Evolutionary conservation across 2,113 vertebrate genomes (phyloP).

Genomic region (Calypte anna): DNA sequence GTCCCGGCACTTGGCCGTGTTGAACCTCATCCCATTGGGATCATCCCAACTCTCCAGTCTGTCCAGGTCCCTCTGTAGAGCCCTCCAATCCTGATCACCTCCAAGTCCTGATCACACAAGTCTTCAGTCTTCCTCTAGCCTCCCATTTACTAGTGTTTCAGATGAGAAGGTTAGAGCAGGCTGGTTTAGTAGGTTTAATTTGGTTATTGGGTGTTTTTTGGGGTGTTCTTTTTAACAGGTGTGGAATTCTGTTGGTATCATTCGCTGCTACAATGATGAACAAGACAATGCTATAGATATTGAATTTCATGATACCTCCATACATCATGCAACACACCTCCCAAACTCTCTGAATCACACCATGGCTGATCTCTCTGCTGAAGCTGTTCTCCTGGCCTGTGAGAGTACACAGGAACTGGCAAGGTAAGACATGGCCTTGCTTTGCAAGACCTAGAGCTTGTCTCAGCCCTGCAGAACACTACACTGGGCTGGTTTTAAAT

Average conservation of each 20-base stretch:
- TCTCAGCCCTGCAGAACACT: too few relatives aligned
- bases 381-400: constrained; percentile 91
- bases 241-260: constrained; percentile 94
- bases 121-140: not conserved
- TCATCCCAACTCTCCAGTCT: too few relatives aligned
- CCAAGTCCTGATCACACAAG: not conserved
- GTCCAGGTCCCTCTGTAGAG: too few relatives aligned
- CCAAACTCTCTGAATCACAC: constrained; percentile 89
- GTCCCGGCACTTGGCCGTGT: too few relatives aligned
- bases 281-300: constrained; percentile 95
- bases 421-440: constrained; percentile 77
- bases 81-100: not conserved
- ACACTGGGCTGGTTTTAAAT: not conserved
- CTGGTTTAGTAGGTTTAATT: not conserved
- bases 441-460: rapidly evolving
- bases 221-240: constrained; percentile 72
- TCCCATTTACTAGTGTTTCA: not conserved
- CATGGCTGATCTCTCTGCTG: constrained; percentile 88
- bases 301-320: constrained; percentile 92
- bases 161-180: not conserved
- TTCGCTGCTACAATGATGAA: constrained; percentile 94
- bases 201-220: not conserved
- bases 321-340: constrained; percentile 94
- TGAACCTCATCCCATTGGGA: too few relatives aligned
- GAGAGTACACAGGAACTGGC: constrained; percentile 86